Evolutionary conservation across 2,888 invertebrate genomes (phyloP).

Genomic region (Capitulum mitella): DNA sequence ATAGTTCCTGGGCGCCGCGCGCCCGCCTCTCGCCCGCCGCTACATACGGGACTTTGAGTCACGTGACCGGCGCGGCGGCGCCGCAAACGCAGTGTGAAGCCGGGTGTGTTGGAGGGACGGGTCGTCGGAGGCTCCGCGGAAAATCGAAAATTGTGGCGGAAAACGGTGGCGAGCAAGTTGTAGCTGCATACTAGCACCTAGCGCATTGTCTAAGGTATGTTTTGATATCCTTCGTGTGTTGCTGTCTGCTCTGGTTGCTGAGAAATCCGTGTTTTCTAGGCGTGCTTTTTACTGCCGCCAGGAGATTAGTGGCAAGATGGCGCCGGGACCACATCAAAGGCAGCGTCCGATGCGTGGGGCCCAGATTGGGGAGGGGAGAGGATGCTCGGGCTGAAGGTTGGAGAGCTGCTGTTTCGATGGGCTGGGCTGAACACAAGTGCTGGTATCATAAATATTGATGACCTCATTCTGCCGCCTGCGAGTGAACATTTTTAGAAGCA

Average conservation of each 20-base stretch:
- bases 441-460: too few species aligned
- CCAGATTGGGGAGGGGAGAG: background rate
- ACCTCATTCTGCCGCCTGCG: too few species aligned
- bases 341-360: background rate
- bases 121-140: background rate
- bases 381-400: too few species aligned
- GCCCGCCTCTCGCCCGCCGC: background rate
- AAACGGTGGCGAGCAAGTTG: background rate
- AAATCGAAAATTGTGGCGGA: background rate
- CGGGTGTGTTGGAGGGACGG: background rate
- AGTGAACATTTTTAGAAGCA: too few species aligned
- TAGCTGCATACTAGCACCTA: background rate
- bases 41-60: conserved; percentile 21
- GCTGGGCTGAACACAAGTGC: too few species aligned
- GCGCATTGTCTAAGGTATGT: conserved; percentile 2
- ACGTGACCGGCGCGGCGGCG: conserved; percentile 19
- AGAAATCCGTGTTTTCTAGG: conserved; percentile 6
- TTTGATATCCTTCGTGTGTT: background rate
- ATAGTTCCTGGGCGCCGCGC: background rate
- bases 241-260: background rate
- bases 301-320: conserved; percentile 6
- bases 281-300: background rate
- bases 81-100: conserved; percentile 12
- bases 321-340: conserved; percentile 11
- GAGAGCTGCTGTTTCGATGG: too few species aligned